A percentile compares a stretch with the other conserved stretches of the same genome.
These are phyloP conservation scores for Furnarius figulus DNA, from an alignment of 2,113 vertebrate species.

Conservation along the genomic window DNA sequence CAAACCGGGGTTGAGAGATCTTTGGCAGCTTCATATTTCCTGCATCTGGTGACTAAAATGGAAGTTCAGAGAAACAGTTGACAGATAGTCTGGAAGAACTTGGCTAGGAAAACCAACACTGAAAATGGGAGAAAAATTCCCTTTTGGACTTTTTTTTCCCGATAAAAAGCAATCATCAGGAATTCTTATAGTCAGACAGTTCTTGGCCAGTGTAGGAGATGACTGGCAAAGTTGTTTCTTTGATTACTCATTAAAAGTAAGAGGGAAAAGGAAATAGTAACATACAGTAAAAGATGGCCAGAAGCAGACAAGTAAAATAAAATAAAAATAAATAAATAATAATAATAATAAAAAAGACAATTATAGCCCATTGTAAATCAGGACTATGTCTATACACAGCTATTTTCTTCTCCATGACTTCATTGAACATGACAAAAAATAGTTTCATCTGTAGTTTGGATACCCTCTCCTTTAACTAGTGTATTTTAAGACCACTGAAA, in stretches of 20 bases:
- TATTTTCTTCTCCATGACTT: background rate
- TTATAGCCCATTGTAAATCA: background rate
- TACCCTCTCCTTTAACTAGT: background rate
- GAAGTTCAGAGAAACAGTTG: background rate
- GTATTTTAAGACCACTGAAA: background rate
- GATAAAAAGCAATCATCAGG: background rate
- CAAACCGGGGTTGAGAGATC: background rate
- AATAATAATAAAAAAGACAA: too few species aligned
- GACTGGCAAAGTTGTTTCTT: background rate
- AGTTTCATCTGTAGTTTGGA: background rate
- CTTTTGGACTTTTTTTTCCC: background rate
- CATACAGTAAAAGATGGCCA: background rate
- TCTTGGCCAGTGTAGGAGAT: background rate
- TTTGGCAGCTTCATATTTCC: background rate
- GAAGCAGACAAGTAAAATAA: background rate
- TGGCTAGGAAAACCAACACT: background rate
- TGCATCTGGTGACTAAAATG: background rate
- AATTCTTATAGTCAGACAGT: background rate
- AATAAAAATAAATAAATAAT: too few species aligned
- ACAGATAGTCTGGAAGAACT: background rate
- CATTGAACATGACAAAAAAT: background rate
- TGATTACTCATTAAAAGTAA: background rate
- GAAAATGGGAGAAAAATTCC: background rate
- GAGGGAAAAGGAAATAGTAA: background rate
- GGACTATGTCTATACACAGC: background rate